A percentile compares a stretch with the other conserved stretches of the same genome.
Evolutionary conservation across 2,888 invertebrate species (phyloP).

Genomic region (Lepidocyrtoides sp.): DNA sequence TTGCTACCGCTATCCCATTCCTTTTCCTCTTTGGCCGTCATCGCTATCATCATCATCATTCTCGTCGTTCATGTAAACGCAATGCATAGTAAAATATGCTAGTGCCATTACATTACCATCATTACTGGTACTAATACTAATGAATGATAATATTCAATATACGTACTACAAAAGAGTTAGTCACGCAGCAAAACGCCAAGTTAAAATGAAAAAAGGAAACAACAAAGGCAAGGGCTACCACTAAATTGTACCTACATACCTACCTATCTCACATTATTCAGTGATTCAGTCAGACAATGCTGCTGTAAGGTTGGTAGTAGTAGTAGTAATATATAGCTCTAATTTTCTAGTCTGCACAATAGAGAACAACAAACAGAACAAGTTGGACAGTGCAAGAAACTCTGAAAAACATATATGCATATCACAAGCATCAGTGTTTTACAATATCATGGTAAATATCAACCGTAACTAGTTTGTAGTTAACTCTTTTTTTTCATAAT

Average conservation of each 20-base stretch:
- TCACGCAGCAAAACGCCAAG: constrained; percentile 30
- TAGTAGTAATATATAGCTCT: no score
- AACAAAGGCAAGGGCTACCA: constrained; percentile 1
- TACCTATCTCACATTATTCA: neutral
- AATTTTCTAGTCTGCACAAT: neutral
- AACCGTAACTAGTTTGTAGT: neutral
- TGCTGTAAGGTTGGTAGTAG: no score
- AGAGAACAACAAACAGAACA: constrained; percentile 30
- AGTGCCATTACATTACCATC: neutral
- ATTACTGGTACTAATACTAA: constrained; percentile 7
- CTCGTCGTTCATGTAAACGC: neutral
- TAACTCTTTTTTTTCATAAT: neutral
- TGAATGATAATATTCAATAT: constrained; percentile 38
- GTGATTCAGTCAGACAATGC: no score
- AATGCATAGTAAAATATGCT: neutral
- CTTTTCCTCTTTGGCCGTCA: constrained; percentile 24
- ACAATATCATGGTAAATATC: neutral
- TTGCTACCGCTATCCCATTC: constrained; percentile 32
- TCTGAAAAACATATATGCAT: constrained; percentile 39
- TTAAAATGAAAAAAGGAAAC: constrained; percentile 46
- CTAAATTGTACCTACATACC: neutral
- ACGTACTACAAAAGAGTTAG: constrained; percentile 34
- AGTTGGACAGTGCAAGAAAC: constrained; percentile 47
- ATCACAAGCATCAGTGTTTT: constrained; percentile 33
- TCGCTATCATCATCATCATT: neutral